These are phyloP conservation scores for Prionace glauca DNA, from an alignment of 2,797 vertebrate species.

Conservation along the genomic window DNA sequence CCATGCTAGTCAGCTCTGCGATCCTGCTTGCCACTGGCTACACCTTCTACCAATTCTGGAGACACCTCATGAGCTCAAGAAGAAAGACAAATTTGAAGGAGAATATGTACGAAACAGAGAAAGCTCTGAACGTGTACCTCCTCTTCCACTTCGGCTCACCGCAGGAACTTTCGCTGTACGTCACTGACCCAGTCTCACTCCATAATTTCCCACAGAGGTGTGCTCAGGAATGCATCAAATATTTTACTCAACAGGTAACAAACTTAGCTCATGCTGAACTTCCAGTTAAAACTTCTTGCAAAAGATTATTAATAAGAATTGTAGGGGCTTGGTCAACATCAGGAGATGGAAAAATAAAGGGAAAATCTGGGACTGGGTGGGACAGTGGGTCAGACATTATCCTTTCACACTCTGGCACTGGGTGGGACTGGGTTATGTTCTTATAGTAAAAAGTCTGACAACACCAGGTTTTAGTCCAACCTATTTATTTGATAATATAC, in stretches of 20 bases:
- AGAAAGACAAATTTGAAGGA: too few relatives aligned
- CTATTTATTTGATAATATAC: too few relatives aligned
- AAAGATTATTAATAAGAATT: neutral
- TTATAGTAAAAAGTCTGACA: too few relatives aligned
- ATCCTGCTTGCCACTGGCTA: neutral
- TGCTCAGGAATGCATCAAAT: conserved; percentile 20
- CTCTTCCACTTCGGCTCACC: conserved; percentile 27
- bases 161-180: neutral
- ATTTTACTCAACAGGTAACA: neutral
- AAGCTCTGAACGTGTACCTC: neutral
- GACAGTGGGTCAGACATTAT: neutral
- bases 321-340: neutral
- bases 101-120: neutral
- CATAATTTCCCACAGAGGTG: conserved; percentile 21
- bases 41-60: conserved; percentile 5
- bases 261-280: neutral
- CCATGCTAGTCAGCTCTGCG: neutral
- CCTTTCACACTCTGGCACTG: neutral
- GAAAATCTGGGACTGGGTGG: neutral
- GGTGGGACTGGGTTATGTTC: neutral
- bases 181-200: neutral
- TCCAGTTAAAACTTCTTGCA: neutral
- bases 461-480: too few relatives aligned
- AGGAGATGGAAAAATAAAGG: neutral
- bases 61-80: too few relatives aligned